These are phyloP conservation scores for Drosophila insularis DNA, from an alignment of 1,140 invertebrate species.

Conservation along the genomic window DNA sequence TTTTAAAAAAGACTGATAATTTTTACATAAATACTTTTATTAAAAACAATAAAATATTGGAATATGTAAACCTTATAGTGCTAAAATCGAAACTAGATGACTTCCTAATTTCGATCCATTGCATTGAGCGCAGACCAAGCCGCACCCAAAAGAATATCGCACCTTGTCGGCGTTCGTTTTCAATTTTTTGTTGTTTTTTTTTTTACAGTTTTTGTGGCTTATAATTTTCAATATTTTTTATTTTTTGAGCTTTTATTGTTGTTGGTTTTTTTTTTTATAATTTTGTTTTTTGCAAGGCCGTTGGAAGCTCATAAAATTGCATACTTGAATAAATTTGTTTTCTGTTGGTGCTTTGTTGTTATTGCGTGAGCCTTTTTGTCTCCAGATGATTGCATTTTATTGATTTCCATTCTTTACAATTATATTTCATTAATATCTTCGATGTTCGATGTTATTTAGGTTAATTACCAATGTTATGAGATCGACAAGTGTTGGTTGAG, in stretches of 20 bases:
- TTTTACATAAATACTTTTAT: too few relatives aligned
- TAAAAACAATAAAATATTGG: too few relatives aligned
- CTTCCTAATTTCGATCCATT: neutral
- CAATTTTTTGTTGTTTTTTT: conserved; percentile 31
- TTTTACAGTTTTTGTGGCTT: conserved; percentile 37
- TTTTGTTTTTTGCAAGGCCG: conserved; percentile 33
- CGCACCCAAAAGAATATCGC: conserved; percentile 43
- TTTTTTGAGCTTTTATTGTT: neutral
- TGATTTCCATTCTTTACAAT: conserved; percentile 32
- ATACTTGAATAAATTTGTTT: neutral
- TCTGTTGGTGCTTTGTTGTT: neutral
- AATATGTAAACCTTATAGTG: too few relatives aligned
- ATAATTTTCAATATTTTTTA: conserved; percentile 10
- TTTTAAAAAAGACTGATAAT: too few relatives aligned
- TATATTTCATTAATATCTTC: conserved; percentile 14
- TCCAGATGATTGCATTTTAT: conserved; percentile 35
- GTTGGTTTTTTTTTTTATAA: too few relatives aligned
- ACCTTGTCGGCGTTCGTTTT: conserved; percentile 32
- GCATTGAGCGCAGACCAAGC: conserved; percentile 8
- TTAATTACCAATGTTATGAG: too few relatives aligned
- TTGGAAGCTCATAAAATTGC: conserved; percentile 9
- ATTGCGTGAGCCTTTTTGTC: conserved; percentile 17
- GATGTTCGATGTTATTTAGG: neutral
- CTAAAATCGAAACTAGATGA: neutral
- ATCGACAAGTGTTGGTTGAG: too few relatives aligned